Percentiles rank a stretch among this genome's conserved stretches.
phyloP scores from a whole-genome alignment of 1,140 invertebrate species.

The Anadara kagoshimensis region DNA sequence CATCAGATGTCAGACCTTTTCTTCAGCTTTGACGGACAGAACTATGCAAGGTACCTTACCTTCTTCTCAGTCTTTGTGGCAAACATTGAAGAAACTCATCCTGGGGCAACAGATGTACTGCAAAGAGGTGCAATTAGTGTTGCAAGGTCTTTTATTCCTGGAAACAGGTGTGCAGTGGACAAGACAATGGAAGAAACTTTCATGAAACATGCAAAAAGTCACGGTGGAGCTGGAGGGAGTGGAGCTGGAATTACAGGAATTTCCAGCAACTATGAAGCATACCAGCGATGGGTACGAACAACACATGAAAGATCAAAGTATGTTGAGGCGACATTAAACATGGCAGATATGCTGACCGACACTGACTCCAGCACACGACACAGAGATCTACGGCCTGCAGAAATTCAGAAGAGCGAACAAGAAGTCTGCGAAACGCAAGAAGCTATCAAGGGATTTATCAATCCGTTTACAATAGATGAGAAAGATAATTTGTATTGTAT shows the following conservation, averaged over 20 bases:
- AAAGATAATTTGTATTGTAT: conserved; percentile 25
- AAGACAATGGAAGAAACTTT: conserved; percentile 52
- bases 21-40: conserved; percentile 51
- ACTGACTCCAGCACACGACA: conserved; percentile 4
- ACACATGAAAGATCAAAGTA: conserved; percentile 36
- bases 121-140: conserved; percentile 46
- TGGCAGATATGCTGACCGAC: conserved; percentile 32
- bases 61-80: conserved; percentile 40
- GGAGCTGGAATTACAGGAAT: conserved; percentile 25
- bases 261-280: conserved; percentile 21
- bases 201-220: conserved; percentile 44
- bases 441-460: conserved; percentile 35
- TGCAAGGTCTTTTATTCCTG: conserved; percentile 46
- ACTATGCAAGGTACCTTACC: conserved; percentile 48
- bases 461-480: conserved; percentile 32
- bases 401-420: conserved; percentile 40
- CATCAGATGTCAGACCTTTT: conserved; percentile 42
- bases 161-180: conserved; percentile 45
- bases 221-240: conserved; percentile 8
- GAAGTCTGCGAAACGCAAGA: conserved; percentile 19
- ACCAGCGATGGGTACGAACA: conserved; percentile 38
- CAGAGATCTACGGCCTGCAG: conserved; percentile 31
- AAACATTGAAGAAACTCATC: conserved; percentile 46
- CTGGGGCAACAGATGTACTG: conserved; percentile 35
- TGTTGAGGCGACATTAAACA: conserved; percentile 17